These are phyloP conservation scores for Thermophis baileyi DNA, from an alignment of 2,113 vertebrate species.

Conservation along the genomic window DNA sequence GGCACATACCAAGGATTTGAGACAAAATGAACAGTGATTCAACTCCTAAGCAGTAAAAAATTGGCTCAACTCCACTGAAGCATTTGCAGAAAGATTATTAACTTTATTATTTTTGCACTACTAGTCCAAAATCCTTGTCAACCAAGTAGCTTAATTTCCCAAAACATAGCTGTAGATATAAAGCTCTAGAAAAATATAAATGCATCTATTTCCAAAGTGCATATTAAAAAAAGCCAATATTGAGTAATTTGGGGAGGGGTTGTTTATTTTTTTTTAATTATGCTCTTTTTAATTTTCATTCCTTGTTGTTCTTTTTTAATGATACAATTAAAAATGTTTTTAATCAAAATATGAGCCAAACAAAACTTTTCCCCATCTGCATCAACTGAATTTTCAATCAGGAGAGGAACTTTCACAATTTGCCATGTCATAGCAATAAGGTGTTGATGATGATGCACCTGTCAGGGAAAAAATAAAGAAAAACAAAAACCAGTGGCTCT, in stretches of 20 bases:
- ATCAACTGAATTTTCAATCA: not conserved
- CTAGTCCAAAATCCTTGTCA: constrained; percentile 26
- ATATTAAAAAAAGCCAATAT: not conserved
- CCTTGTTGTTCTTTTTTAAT: not conserved
- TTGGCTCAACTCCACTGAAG: constrained; percentile 1
- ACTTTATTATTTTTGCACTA: constrained; percentile 46
- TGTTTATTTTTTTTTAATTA: not conserved
- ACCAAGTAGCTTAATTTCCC: constrained; percentile 33
- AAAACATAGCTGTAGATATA: constrained; percentile 10
- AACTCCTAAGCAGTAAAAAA: constrained; percentile 22
- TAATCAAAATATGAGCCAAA: not conserved
- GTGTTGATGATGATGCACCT: not conserved
- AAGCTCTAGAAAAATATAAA: constrained; percentile 5
- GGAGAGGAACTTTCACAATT: not conserved
- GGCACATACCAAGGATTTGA: constrained; percentile 5
- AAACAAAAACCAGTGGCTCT: not conserved
- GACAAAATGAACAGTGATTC: constrained; percentile 15
- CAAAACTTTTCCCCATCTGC: not conserved
- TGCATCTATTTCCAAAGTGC: not conserved
- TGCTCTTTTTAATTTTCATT: not conserved
- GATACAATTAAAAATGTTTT: not conserved
- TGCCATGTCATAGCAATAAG: not conserved
- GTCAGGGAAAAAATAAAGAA: not conserved
- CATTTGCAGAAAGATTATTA: constrained; percentile 50
- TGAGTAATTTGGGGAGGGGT: not conserved